Base-by-base conservation (phyloP, 2,797 vertebrate species). In the Microcaecilia unicolor region DNA sequence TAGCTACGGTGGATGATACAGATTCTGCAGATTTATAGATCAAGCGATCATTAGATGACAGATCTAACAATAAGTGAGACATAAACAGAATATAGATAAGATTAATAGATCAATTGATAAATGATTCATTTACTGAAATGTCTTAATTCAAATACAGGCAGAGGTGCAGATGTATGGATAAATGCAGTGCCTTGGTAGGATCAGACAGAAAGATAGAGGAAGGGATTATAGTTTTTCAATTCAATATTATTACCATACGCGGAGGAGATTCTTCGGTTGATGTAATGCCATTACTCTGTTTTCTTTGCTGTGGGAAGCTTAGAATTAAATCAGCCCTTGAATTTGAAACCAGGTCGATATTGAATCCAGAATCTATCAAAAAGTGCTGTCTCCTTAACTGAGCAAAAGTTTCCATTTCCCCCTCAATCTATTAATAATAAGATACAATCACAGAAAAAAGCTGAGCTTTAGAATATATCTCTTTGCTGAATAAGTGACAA, bases 401-500 rank as follows among this genome's bases (percentile, higher is more conserved):
- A 66, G 50, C 29, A 30, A 51, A 67, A 55, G 47, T 52, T 65
- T 65, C 57, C 72, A 48, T 70, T 72, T 72, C 15, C 42, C 35
- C 53, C 31, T 64, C 57, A 56, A 52, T 50, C 46, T 75, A 55
- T 78, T 77, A 67, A 77, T 64, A 77, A 75, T 65, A 70, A 82
- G 74, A 81, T 64, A 74, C 45, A 58, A 58, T 67, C 56, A 38
- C 35, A 48, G 21, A 14, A 15, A 17, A 50, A 51, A 43, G 44
- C 27, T 28, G 41, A 61, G 44, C 51, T 72, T 69, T 66, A 36
- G 67, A 72, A 77, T 72, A 45, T 61, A 66, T 72, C 61, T 78
- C 70, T 75, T 73, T 41, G 15, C 69, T 65, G 70, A 76, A 61
- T 71, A 74, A 76, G 72, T 73, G 79, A 80, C 80, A 83, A 76